Percentiles rank a stretch among this genome's conserved stretches.
Evolutionary conservation across 2,888 invertebrate genomes (phyloP).

Genomic region (Hirtodrosophila alboralis): DNA sequence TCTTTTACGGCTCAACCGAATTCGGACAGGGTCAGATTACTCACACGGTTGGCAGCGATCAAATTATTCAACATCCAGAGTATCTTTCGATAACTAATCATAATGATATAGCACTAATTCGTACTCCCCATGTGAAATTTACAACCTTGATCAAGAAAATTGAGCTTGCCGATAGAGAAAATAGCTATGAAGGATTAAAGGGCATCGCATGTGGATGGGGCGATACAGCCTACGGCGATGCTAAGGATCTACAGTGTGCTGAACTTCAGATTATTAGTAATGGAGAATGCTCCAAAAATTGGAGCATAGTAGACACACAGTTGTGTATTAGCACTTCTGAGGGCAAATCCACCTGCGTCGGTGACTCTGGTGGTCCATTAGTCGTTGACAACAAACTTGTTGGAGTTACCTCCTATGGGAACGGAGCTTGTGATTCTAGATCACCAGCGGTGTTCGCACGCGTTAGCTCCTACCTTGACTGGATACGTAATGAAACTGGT

Average conservation of each 20-base stretch:
- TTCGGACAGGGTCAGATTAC: constrained; percentile 1
- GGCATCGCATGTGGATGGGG: constrained; percentile 64
- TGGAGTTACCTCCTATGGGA: too few species aligned
- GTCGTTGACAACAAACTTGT: too few species aligned
- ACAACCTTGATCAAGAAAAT: constrained; percentile 19
- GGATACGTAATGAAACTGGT: too few species aligned
- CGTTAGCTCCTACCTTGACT: too few species aligned
- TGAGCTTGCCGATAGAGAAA: constrained; percentile 23
- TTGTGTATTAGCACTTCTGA: too few species aligned
- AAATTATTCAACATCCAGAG: constrained; percentile 26
- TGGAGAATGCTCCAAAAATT: too few species aligned
- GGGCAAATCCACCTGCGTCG: too few species aligned
- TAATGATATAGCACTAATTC: constrained; percentile 46
- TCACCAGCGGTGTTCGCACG: too few species aligned
- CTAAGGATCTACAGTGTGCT: constrained; percentile 57
- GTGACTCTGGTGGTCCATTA: too few species aligned
- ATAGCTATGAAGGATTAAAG: too few species aligned
- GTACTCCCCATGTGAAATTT: constrained; percentile 41
- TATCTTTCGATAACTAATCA: constrained; percentile 1
- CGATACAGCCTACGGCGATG: constrained; percentile 51
- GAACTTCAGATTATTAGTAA: constrained; percentile 49
- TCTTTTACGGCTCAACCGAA: constrained; percentile 39
- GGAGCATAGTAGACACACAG: too few species aligned
- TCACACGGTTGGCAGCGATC: constrained; percentile 13
- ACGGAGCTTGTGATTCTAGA: too few species aligned